Conservation (phyloP, 2,888 invertebrate species). For the Selenia dentaria region DNA sequence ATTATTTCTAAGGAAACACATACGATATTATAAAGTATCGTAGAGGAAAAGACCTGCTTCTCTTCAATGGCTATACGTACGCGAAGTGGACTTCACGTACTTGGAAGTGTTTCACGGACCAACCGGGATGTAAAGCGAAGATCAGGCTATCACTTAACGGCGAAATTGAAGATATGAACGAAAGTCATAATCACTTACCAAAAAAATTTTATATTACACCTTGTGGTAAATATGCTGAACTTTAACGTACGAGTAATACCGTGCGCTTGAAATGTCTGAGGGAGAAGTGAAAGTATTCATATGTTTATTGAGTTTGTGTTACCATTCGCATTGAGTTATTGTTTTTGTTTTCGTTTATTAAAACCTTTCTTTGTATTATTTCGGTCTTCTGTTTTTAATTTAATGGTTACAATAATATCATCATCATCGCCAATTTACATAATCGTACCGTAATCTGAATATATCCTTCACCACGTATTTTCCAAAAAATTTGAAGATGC, state of each 20-base stretch:
- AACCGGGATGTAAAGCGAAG: slow-evolving; percentile 34
- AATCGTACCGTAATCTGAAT: too few relatives aligned
- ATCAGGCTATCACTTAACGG: slow-evolving; percentile 25
- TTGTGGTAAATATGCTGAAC: background rate
- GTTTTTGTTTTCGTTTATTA: too few relatives aligned
- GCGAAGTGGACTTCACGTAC: background rate
- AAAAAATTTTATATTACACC: background rate
- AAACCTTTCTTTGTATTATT: too few relatives aligned
- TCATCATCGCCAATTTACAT: too few relatives aligned
- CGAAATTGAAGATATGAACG: slow-evolving; percentile 24
- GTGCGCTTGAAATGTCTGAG: too few relatives aligned
- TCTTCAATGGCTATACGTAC: background rate
- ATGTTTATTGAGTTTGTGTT: too few relatives aligned
- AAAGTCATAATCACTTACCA: slow-evolving; percentile 15
- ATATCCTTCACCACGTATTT: too few relatives aligned
- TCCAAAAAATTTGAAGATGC: too few relatives aligned
- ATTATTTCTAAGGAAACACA: slow-evolving; percentile 18
- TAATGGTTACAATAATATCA: too few relatives aligned
- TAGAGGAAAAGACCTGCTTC: slow-evolving; percentile 27
- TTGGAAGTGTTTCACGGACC: slow-evolving; percentile 32
- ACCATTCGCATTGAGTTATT: too few relatives aligned
- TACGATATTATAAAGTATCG: slow-evolving; percentile 40
- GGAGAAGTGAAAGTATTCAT: too few relatives aligned
- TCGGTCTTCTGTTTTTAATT: too few relatives aligned
- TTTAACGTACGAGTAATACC: background rate